phyloP scores from a whole-genome alignment of 2,888 invertebrate genomes.

The Sialis lutaria region DNA sequence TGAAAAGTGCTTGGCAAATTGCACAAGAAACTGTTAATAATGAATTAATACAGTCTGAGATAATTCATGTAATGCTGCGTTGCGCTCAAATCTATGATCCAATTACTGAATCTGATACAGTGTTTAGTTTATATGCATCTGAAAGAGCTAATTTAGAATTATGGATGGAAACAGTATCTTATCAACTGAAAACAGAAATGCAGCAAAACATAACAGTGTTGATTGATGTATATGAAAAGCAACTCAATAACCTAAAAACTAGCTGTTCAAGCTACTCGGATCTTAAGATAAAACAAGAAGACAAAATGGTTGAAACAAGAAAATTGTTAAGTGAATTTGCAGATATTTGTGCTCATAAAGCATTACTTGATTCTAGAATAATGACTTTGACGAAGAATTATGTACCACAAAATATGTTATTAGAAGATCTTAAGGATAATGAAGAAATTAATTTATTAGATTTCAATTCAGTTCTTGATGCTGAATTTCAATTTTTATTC shows the following conservation, averaged over 20 bases:
- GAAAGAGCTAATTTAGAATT: constrained; percentile 54
- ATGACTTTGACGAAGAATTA: constrained; percentile 40
- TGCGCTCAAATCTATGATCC: constrained; percentile 52
- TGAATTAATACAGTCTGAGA: constrained; percentile 60
- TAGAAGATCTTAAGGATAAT: constrained; percentile 9
- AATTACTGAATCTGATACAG: constrained; percentile 27
- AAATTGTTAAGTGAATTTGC: constrained; percentile 44
- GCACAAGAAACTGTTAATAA: constrained; percentile 59
- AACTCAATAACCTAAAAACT: not conserved
- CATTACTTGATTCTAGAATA: constrained; percentile 58
- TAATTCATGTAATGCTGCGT: constrained; percentile 51
- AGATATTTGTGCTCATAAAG: constrained; percentile 55
- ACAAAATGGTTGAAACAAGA: constrained; percentile 28
- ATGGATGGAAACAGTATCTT: constrained; percentile 30
- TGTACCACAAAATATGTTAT: not conserved
- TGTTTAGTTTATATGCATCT: constrained; percentile 44
- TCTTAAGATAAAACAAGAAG: constrained; percentile 28
- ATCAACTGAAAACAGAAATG: constrained; percentile 49
- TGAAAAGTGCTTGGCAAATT: constrained; percentile 56
- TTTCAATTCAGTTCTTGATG: constrained; percentile 32
- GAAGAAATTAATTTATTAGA: constrained; percentile 14
- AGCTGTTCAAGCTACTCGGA: constrained; percentile 23
- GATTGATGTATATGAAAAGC: constrained; percentile 43
- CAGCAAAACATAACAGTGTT: constrained; percentile 50
- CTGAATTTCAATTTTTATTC: constrained; percentile 49